Conservation (phyloP, 2,113 vertebrate species). For the Pontoporia blainvillei region DNA sequence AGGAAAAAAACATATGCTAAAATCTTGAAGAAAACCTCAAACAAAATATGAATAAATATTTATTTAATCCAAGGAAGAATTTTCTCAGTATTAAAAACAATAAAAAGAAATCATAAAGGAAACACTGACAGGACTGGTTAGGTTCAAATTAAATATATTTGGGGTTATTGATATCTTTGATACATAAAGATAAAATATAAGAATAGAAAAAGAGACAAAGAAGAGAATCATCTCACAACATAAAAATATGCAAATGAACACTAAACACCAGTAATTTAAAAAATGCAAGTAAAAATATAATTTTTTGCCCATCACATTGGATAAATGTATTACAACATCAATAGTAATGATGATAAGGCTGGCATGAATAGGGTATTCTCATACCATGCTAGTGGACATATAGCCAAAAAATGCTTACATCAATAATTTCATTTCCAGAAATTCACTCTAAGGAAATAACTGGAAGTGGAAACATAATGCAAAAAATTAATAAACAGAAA, state of each 20-base stretch:
- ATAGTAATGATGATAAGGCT: not conserved
- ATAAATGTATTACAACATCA: not conserved
- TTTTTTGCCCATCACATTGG: not conserved
- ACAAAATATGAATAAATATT: not conserved
- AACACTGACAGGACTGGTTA: not conserved
- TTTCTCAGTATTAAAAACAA: slow-evolving; percentile 32
- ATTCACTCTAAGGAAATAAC: not conserved
- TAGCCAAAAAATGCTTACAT: not conserved
- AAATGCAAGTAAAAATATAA: not conserved
- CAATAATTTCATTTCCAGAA: not conserved
- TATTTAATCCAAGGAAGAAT: not conserved
- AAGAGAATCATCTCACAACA: slow-evolving; percentile 32
- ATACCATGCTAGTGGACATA: not conserved
- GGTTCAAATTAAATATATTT: slow-evolving; percentile 21
- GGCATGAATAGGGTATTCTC: not conserved
- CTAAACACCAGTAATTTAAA: not conserved
- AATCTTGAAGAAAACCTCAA: not conserved
- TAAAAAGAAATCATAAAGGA: slow-evolving; percentile 12
- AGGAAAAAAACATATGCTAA: not conserved
- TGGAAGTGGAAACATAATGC: not conserved
- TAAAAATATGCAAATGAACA: not conserved
- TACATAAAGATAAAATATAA: not conserved
- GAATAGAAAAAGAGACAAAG: not conserved
- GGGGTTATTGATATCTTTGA: not conserved
- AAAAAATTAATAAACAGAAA: too few relatives aligned